Percentiles rank a stretch among this genome's conserved stretches.
phyloP scores from a whole-genome alignment of 1,140 invertebrate species.

The Cotesia typhae region DNA sequence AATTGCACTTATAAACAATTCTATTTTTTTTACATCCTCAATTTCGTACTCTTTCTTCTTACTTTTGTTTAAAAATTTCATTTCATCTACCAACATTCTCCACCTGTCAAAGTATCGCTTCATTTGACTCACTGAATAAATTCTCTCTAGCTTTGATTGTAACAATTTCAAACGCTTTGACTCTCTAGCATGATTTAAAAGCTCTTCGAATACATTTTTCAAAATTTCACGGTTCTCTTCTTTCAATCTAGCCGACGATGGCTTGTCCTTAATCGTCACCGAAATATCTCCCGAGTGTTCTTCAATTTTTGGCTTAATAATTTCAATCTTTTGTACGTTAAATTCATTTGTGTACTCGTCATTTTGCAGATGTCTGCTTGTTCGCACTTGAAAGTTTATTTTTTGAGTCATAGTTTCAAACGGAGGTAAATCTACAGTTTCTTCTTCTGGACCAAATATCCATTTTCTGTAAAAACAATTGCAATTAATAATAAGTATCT shows the following conservation, averaged over 20 bases:
- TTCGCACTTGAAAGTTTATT: too few species aligned
- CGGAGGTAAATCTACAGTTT: too few species aligned
- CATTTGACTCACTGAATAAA: constrained; percentile 27
- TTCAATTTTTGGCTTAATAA: constrained; percentile 4
- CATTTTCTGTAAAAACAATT: constrained; percentile 46
- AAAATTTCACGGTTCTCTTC: constrained; percentile 41
- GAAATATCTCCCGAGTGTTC: constrained; percentile 45
- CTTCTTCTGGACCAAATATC: too few species aligned
- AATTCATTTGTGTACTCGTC: too few species aligned
- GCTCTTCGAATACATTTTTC: constrained; percentile 41
- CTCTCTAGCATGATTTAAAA: constrained; percentile 42
- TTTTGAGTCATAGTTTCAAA: too few species aligned
- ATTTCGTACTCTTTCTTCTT: constrained; percentile 39
- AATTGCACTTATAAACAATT: constrained; percentile 55
- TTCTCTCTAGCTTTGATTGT: constrained; percentile 44
- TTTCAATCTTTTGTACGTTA: background rate
- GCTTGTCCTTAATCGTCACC: constrained; percentile 58
- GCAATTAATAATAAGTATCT: constrained; percentile 43
- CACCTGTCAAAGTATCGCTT: constrained; percentile 48
- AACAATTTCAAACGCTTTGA: constrained; percentile 42
- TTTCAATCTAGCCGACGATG: constrained; percentile 31
- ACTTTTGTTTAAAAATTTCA: constrained; percentile 15
- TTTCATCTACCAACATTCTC: constrained; percentile 31
- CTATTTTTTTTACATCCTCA: constrained; percentile 54
- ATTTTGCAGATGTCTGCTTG: too few species aligned